These are phyloP conservation scores for Telmatochromis brachygnathus DNA, from an alignment of 2,113 vertebrate species.

Conservation along the genomic window DNA sequence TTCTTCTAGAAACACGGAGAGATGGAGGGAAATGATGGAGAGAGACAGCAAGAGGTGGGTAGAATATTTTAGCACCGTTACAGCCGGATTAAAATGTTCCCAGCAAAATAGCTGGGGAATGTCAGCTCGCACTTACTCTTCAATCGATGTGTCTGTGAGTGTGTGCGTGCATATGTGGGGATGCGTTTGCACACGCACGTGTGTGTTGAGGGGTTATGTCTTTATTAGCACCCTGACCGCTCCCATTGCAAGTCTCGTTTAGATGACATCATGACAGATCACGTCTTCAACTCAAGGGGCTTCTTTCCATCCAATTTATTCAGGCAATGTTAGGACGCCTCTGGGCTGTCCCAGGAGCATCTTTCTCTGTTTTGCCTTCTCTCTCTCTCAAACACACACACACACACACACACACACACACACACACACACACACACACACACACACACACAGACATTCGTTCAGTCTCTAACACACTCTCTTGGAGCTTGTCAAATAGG, in stretches of 20 bases:
- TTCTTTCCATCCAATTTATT: constrained; percentile 66
- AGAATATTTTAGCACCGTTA: not conserved
- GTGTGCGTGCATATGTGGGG: not conserved
- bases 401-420: not conserved
- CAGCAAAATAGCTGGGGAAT: not conserved
- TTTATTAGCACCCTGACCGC: constrained; percentile 50
- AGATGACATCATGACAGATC: constrained; percentile 67
- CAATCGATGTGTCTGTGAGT: not conserved
- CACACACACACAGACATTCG: not conserved
- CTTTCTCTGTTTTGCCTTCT: constrained; percentile 21
- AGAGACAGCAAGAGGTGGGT: not conserved
- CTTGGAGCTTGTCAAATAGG: constrained; percentile 52
- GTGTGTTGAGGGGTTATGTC: constrained; percentile 2
- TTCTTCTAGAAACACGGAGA: not conserved
- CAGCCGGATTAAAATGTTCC: constrained; percentile 23
- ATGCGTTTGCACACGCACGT: not conserved
- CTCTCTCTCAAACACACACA: not conserved
- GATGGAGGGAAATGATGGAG: not conserved
- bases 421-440: not conserved
- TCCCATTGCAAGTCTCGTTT: constrained; percentile 42
- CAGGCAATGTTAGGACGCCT: constrained; percentile 46
- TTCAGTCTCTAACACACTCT: not conserved
- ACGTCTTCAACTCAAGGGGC: constrained; percentile 44
- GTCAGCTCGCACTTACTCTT: constrained; percentile 2
- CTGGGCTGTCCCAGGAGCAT: constrained; percentile 48